Percentiles rank a stretch among this genome's conserved stretches.
Evolutionary conservation across 2,888 invertebrate genomes (phyloP).

Genomic region (Ligdia adustata): DNA sequence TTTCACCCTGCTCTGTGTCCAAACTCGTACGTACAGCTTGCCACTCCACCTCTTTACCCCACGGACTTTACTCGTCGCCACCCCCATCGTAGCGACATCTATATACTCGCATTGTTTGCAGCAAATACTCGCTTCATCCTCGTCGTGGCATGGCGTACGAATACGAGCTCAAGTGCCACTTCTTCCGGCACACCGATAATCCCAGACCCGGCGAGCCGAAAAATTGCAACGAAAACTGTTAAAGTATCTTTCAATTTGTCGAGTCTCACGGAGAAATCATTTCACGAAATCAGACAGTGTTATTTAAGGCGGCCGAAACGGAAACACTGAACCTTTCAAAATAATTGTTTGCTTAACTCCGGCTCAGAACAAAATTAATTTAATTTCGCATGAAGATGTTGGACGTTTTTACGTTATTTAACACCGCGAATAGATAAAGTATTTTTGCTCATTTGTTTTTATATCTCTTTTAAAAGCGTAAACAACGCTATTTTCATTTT

Average conservation of each 20-base stretch:
- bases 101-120: slow-evolving; percentile 45
- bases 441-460: slow-evolving; percentile 1
- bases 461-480: neutral
- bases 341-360: slow-evolving; percentile 32
- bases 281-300: slow-evolving; percentile 16
- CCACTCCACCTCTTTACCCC: slow-evolving; percentile 36
- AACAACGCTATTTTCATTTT: no score
- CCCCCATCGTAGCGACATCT: slow-evolving; percentile 29
- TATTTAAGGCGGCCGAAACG: slow-evolving; percentile 21
- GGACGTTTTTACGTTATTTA: slow-evolving; percentile 14
- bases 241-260: slow-evolving; percentile 19
- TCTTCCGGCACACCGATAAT: slow-evolving; percentile 13
- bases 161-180: slow-evolving; percentile 34
- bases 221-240: slow-evolving; percentile 17
- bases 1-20: slow-evolving; percentile 41
- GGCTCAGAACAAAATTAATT: slow-evolving; percentile 34
- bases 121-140: slow-evolving; percentile 38
- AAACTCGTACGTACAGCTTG: slow-evolving; percentile 50
- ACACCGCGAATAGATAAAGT: slow-evolving; percentile 1
- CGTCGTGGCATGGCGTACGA: slow-evolving; percentile 27
- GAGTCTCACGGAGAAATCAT: slow-evolving; percentile 19
- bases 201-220: slow-evolving; percentile 1
- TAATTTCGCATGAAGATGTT: slow-evolving; percentile 28
- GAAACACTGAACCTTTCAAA: slow-evolving; percentile 25
- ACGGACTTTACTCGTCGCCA: slow-evolving; percentile 18